phyloP scores from a whole-genome alignment of 2,888 invertebrate species.

The Ophion ventricosus region DNA sequence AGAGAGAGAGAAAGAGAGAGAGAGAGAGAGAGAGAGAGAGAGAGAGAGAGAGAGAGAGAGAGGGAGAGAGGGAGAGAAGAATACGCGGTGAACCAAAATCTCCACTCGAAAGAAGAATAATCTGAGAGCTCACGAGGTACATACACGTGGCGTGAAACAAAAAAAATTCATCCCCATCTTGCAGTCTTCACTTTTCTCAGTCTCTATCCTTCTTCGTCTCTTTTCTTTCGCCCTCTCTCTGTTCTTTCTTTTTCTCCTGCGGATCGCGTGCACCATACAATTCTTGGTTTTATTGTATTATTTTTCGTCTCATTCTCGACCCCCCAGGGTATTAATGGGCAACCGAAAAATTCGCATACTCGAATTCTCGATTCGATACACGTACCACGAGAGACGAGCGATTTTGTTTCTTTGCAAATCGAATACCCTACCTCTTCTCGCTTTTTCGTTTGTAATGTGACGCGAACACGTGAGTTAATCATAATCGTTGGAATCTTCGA shows the following conservation, averaged over 20 bases:
- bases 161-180: slow-evolving; percentile 46
- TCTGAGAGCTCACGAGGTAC: slow-evolving; percentile 71
- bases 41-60: slow-evolving; percentile 26
- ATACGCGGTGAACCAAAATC: slow-evolving; percentile 50
- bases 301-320: slow-evolving; percentile 25
- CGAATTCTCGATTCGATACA: neutral
- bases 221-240: slow-evolving; percentile 2
- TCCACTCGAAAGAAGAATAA: slow-evolving; percentile 75
- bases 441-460: neutral
- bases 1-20: slow-evolving; percentile 9
- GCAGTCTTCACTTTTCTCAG: neutral
- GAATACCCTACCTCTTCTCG: neutral
- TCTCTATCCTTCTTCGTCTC: neutral
- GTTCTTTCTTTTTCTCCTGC: neutral
- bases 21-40: slow-evolving; percentile 26
- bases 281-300: slow-evolving; percentile 44
- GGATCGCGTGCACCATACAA: neutral
- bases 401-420: neutral
- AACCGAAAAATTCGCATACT: slow-evolving; percentile 7
- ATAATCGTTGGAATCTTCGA: neutral
- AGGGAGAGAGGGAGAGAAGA: slow-evolving; percentile 19
- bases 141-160: slow-evolving; percentile 76
- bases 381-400: neutral
- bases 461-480: neutral
- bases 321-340: neutral